Evolutionary conservation across 2,797 vertebrate genomes (phyloP).

Genomic region (Myotis planiceps): DNA sequence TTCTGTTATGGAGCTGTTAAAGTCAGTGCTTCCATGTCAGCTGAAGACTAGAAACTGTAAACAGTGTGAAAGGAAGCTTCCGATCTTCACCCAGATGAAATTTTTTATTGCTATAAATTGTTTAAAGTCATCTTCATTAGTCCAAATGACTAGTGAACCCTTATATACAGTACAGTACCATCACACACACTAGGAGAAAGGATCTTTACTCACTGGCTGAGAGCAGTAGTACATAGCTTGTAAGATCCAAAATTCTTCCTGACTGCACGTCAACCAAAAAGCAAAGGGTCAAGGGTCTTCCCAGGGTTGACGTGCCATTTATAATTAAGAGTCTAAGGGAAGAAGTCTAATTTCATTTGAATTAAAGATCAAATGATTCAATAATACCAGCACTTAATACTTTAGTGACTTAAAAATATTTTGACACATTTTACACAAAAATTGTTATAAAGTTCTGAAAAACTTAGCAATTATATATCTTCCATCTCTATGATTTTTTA

Average conservation of each 20-base stretch:
- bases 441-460: not conserved
- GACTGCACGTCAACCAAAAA: not conserved
- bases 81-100: conserved; percentile 12
- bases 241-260: not conserved
- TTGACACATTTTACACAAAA: not conserved
- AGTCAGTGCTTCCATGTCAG: not conserved
- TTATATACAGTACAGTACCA: not conserved
- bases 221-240: not conserved
- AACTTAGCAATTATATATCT: not conserved
- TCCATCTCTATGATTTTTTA: not conserved
- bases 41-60: not conserved
- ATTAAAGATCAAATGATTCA: not conserved
- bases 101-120: not conserved
- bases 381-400: not conserved
- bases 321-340: not conserved
- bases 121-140: not conserved
- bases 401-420: not conserved
- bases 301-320: not conserved
- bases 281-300: not conserved
- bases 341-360: not conserved
- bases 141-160: conserved; percentile 8
- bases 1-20: conserved; percentile 57
- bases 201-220: not conserved
- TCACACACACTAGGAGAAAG: not conserved
- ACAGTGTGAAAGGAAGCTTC: not conserved